These are phyloP conservation scores for Eledona agricola DNA, from an alignment of 2,888 invertebrate genomes.

Conservation along the genomic window DNA sequence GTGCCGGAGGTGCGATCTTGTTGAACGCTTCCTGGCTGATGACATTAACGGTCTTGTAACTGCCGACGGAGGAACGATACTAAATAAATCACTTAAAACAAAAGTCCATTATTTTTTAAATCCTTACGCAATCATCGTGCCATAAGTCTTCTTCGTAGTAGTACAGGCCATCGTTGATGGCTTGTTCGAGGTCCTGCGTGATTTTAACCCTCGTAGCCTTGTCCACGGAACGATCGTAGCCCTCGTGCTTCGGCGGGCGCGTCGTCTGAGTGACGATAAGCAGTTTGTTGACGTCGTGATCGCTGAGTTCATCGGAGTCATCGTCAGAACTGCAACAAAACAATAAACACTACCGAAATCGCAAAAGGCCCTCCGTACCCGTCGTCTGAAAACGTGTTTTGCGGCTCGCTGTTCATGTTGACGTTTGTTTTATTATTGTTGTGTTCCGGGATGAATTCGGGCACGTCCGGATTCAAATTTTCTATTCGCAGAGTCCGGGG, in stretches of 20 bases:
- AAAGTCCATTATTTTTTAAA: constrained; percentile 32
- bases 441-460: constrained; percentile 78
- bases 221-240: constrained; percentile 90
- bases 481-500: constrained; percentile 71
- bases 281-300: constrained; percentile 91
- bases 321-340: constrained; percentile 73
- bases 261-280: constrained; percentile 89
- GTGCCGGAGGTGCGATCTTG: constrained; percentile 74
- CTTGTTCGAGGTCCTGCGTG: constrained; percentile 91
- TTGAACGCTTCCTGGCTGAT: constrained; percentile 90
- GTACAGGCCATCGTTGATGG: constrained; percentile 95
- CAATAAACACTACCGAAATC: constrained; percentile 2
- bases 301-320: constrained; percentile 90
- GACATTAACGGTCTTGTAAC: constrained; percentile 86
- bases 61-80: constrained; percentile 65
- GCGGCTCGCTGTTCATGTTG: constrained; percentile 68
- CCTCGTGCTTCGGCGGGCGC: constrained; percentile 82
- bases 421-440: constrained; percentile 40
- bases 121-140: constrained; percentile 69
- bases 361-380: constrained; percentile 68
- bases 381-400: constrained; percentile 83
- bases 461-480: constrained; percentile 83
- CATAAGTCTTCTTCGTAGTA: constrained; percentile 96
- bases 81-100: constrained; percentile 43
- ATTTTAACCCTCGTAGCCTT: constrained; percentile 92